These are phyloP conservation scores for Willisornis vidua DNA, from an alignment of 2,113 vertebrate species.

Conservation along the genomic window DNA sequence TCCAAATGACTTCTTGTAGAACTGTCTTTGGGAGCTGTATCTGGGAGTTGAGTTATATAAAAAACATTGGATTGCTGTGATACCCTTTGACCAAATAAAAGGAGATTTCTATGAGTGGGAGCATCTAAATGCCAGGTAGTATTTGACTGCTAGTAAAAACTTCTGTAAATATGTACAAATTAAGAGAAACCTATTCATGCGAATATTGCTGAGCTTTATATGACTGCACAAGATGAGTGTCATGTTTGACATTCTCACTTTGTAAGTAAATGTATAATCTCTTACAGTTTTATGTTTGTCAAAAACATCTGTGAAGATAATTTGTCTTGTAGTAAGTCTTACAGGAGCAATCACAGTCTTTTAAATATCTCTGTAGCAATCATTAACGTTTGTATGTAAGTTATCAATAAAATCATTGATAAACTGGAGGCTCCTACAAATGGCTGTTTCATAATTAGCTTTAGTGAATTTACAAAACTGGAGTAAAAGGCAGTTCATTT, in stretches of 20 bases:
- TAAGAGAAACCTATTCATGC: background rate
- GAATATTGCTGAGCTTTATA: background rate
- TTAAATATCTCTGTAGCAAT: conserved; percentile 4
- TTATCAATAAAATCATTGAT: background rate
- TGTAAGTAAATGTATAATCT: background rate
- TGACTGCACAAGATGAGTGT: background rate
- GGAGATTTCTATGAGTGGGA: background rate
- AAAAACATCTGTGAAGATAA: conserved; percentile 1
- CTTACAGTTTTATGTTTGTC: conserved; percentile 2
- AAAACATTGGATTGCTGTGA: background rate
- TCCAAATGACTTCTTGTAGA: background rate
- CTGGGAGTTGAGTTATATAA: background rate
- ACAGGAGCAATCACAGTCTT: background rate
- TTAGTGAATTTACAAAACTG: background rate
- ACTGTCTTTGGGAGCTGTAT: background rate
- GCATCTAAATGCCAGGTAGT: background rate
- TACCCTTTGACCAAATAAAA: background rate
- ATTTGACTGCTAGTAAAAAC: background rate
- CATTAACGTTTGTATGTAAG: conserved; percentile 11
- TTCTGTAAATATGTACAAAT: background rate
- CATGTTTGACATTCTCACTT: background rate
- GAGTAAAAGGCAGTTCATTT: background rate
- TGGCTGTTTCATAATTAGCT: background rate
- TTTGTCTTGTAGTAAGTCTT: conserved; percentile 9
- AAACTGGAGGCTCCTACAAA: background rate